Evolutionary conservation across 2,888 invertebrate genomes (phyloP).

Genomic region (Chouioia cunea): DNA sequence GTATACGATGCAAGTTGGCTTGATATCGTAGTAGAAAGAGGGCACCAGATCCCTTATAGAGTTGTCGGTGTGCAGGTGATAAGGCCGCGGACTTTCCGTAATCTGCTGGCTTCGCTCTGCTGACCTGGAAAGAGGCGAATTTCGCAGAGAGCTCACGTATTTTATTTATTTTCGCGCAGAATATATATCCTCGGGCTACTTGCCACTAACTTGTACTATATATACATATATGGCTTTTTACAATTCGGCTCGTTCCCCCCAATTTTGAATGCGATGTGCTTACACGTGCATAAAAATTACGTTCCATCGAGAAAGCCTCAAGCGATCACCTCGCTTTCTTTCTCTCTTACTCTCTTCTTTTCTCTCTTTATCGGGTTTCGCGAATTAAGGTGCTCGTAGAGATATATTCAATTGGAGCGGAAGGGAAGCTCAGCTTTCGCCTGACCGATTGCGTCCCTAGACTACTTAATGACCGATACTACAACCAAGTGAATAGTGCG

Average conservation of each 20-base stretch:
- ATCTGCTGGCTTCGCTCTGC: slow-evolving; percentile 41
- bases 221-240: not conserved
- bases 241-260: slow-evolving; percentile 25
- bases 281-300: slow-evolving; percentile 23
- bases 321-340: slow-evolving; percentile 1
- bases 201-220: not conserved
- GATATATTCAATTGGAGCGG: slow-evolving; percentile 10
- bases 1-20: not conserved
- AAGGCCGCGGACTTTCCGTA: slow-evolving; percentile 39
- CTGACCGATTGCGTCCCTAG: not conserved
- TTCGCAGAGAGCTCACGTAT: slow-evolving; percentile 45
- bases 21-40: not conserved
- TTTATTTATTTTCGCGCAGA: slow-evolving; percentile 47
- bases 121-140: slow-evolving; percentile 45
- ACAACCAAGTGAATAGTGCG: too few species aligned
- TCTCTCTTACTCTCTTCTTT: not conserved
- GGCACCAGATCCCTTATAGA: slow-evolving; percentile 45
- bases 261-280: slow-evolving; percentile 16
- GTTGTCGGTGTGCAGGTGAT: slow-evolving; percentile 47
- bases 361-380: not conserved
- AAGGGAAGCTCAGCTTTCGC: not conserved
- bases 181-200: slow-evolving; percentile 26
- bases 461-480: slow-evolving; percentile 10
- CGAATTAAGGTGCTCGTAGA: slow-evolving; percentile 2
- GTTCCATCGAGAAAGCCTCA: not conserved